Base-by-base conservation (phyloP, 2,797 vertebrate species). In the Labeo calbasu region DNA sequence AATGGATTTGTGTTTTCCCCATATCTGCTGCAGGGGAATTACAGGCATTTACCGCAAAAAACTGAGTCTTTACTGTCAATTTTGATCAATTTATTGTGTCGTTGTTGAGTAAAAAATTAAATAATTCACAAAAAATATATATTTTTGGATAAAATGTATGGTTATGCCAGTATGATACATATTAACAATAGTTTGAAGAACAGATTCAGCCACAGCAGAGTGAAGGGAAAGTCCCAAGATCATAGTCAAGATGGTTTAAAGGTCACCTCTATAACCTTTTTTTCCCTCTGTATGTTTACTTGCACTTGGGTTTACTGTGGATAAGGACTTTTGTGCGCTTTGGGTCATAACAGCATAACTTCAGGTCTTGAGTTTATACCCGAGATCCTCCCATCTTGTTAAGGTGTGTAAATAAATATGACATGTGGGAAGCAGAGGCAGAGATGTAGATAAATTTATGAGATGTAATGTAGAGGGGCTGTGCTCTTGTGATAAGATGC, bases 401-500 rank as follows among this genome's bases (percentile, higher is more conserved):
- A 71, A 77, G 55, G 66, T 63, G 76, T 84, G 66, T 71, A 78
- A 84, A 84, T 78, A 78, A 71, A 84, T 79, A 71, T 78, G 75
- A 21, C 28, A 57, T 36, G 71, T 68, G 81, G 72, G 48, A 77
- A 68, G 72, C 46, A 65, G 23, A 70, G 82, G 72, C 46, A 65
- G 23, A 70, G 82, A 77, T 84, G 66, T 61, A 78, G 82, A 84
- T 79, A 53, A 83, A 79, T 63, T 21, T 57, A 71, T 70, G 66
- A 71, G 82, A 78, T 71, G 75, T 50, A 70, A 71, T 71, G 65
- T 46, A 21, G 73, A 70, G 53, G 43, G 65, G 51, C 82, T 84
- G 82, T 78, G 76, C 82, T 84, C 43, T 77, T 48, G 66, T 36
- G 76, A 84, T 84, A 84, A 84, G 51, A 84, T 71, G 82, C 43